A percentile compares a stretch with the other conserved stretches of the same genome.
phyloP scores from a whole-genome alignment of 2,888 invertebrate species.

The Pammene aurita region DNA sequence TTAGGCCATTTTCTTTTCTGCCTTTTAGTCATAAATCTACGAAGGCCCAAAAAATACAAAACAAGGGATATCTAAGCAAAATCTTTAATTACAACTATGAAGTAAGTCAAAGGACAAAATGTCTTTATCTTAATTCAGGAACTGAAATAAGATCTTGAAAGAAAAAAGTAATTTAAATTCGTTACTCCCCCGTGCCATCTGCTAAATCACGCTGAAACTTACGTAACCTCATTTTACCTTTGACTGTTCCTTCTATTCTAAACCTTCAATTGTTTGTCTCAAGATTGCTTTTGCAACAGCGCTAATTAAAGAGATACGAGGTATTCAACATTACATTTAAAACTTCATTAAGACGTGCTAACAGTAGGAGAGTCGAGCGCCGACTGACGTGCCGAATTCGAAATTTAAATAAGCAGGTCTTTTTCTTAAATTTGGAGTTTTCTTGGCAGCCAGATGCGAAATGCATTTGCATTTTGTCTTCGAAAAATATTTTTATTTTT shows the following conservation, averaged over 20 bases:
- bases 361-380: conserved; percentile 52
- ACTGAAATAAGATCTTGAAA: conserved; percentile 50
- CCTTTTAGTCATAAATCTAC: conserved; percentile 1
- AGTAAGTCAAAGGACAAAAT: conserved; percentile 63
- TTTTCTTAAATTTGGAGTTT: conserved; percentile 66
- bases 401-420: conserved; percentile 66
- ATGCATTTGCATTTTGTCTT: conserved; percentile 27
- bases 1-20: conserved; percentile 15
- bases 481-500: conserved; percentile 9
- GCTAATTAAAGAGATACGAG: conserved; percentile 8
- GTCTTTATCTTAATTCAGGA: conserved; percentile 65
- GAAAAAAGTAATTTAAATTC: conserved; percentile 67
- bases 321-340: background rate
- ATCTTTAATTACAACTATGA: conserved; percentile 61
- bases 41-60: conserved; percentile 28
- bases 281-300: conserved; percentile 3
- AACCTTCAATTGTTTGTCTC: background rate
- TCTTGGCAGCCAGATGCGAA: conserved; percentile 47
- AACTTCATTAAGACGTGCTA: conserved; percentile 61
- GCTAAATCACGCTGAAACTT: conserved; percentile 59
- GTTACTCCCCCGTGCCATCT: conserved; percentile 64
- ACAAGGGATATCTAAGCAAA: conserved; percentile 48
- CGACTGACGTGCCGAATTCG: conserved; percentile 62
- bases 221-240: background rate
- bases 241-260: background rate